Evolutionary conservation across 2,113 vertebrate species (phyloP).

Genomic region (Oxygymnocypris stewartii): DNA sequence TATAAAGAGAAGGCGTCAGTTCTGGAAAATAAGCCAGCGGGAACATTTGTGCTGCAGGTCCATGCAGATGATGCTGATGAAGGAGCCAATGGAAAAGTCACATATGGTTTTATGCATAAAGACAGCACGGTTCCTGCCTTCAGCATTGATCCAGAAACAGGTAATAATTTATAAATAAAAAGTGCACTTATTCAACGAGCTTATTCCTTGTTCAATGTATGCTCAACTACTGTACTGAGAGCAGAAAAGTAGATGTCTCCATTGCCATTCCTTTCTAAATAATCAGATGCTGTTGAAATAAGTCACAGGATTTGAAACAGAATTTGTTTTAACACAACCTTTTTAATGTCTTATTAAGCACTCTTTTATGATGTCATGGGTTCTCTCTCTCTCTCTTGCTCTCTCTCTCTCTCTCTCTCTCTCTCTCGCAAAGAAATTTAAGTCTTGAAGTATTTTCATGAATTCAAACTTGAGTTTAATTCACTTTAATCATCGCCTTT

Average conservation of each 20-base stretch:
- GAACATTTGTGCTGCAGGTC: slow-evolving; percentile 83
- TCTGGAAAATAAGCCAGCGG: slow-evolving; percentile 85
- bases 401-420: slow-evolving; percentile 28
- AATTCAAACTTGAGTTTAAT: slow-evolving; percentile 55
- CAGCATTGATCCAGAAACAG: slow-evolving; percentile 85
- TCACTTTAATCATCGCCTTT: slow-evolving; percentile 54
- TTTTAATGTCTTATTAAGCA: slow-evolving; percentile 9
- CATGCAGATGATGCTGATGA: slow-evolving; percentile 86
- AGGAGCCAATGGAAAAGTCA: slow-evolving; percentile 85
- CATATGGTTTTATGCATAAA: slow-evolving; percentile 88
- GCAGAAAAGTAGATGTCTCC: neutral
- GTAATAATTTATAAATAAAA: slow-evolving; percentile 69
- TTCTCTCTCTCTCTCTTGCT: slow-evolving; percentile 2
- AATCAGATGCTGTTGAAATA: neutral
- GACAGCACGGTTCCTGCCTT: slow-evolving; percentile 84
- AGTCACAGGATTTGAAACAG: neutral
- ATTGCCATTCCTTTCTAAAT: neutral
- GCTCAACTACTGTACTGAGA: neutral
- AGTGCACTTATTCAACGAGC: neutral
- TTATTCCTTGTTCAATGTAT: neutral
- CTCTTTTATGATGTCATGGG: neutral
- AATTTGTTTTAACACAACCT: neutral
- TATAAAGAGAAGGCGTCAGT: slow-evolving; percentile 83
- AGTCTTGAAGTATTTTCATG: slow-evolving; percentile 39
- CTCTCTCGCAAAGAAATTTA: slow-evolving; percentile 5